phyloP scores from a whole-genome alignment of 1,140 invertebrate genomes.

The Magallana ariakensis region DNA sequence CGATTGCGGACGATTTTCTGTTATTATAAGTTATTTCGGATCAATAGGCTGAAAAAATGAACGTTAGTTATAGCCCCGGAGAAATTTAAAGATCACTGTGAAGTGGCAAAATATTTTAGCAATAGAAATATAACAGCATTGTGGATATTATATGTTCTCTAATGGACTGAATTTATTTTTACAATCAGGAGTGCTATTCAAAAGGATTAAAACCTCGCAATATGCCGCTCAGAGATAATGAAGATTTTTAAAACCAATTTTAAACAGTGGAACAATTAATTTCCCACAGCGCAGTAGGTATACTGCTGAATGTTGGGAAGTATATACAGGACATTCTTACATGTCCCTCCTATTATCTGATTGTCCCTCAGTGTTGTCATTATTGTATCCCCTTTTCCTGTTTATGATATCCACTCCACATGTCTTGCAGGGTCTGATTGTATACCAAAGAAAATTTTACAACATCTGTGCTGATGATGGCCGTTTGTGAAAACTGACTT shows the following conservation, averaged over 20 bases:
- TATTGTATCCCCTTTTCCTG: not conserved
- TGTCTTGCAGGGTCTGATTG: not conserved
- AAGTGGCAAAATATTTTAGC: slow-evolving; percentile 33
- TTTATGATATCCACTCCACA: slow-evolving; percentile 27
- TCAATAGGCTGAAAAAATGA: slow-evolving; percentile 6
- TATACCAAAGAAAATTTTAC: not conserved
- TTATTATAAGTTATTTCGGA: slow-evolving; percentile 28
- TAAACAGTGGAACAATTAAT: not conserved
- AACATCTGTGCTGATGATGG: slow-evolving; percentile 3
- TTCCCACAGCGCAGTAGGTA: not conserved
- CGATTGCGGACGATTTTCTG: not conserved
- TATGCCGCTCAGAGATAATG: not conserved
- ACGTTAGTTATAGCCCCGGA: not conserved
- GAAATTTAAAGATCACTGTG: slow-evolving; percentile 18
- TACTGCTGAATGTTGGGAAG: not conserved
- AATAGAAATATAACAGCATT: slow-evolving; percentile 6
- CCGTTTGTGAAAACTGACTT: not conserved
- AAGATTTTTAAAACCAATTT: slow-evolving; percentile 14
- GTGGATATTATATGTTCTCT: not conserved
- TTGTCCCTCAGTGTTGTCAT: not conserved
- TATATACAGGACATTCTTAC: not conserved
- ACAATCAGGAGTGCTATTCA: slow-evolving; percentile 8
- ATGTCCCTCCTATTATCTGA: slow-evolving; percentile 1
- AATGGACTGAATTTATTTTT: slow-evolving; percentile 19
- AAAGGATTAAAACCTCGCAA: slow-evolving; percentile 6